These are phyloP conservation scores for Automeris io DNA, from an alignment of 2,888 invertebrate species.

Conservation along the genomic window DNA sequence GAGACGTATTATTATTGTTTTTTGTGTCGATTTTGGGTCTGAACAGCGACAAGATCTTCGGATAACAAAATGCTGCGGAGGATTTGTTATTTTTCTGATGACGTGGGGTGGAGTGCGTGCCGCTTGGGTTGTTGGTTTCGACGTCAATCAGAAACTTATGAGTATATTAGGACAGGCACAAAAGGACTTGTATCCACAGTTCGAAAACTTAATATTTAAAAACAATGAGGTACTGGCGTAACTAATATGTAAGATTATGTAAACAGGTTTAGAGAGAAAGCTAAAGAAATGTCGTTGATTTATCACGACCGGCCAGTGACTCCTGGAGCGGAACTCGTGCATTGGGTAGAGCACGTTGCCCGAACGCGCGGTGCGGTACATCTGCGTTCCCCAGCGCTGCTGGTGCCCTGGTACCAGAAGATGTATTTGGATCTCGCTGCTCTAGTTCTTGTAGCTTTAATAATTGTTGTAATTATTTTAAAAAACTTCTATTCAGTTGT, in stretches of 20 bases:
- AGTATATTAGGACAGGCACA: no score
- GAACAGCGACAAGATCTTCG: no score
- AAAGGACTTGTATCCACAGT: neutral
- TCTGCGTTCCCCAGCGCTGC: conserved; percentile 36
- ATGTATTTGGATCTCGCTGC: conserved; percentile 38
- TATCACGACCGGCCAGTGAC: conserved; percentile 36
- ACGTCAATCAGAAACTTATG: no score
- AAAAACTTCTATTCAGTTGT: neutral
- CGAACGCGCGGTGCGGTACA: conserved; percentile 39
- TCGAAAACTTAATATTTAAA: neutral
- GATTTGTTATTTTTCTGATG: no score
- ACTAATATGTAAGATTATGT: neutral
- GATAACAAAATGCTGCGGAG: no score
- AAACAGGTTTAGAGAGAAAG: conserved; percentile 33
- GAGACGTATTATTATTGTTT: no score
- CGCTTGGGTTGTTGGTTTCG: no score
- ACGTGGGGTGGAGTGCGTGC: no score
- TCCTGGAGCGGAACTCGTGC: conserved; percentile 34
- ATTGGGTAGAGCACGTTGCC: conserved; percentile 48
- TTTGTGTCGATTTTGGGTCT: no score
- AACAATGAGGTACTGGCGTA: neutral
- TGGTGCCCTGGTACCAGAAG: conserved; percentile 41
- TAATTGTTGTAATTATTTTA: neutral
- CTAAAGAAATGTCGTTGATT: conserved; percentile 34
- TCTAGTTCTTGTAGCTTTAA: conserved; percentile 4